phyloP scores from a whole-genome alignment of 64 coral and sea anemone genomes.

The Dendrophyllia cribrosa region DNA sequence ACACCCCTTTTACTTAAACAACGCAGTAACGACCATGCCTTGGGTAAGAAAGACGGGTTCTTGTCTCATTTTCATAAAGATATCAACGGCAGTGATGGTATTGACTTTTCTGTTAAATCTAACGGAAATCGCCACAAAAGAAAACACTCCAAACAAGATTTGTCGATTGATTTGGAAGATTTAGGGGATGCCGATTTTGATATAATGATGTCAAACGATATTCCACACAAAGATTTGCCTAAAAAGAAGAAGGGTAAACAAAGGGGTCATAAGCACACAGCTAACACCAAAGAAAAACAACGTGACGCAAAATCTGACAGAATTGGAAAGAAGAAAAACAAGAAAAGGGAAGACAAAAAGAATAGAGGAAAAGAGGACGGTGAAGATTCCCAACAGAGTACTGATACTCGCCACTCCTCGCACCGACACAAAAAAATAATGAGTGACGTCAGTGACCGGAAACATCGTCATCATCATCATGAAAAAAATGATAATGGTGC shows the following conservation, averaged over 20 bases:
- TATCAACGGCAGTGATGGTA: background rate
- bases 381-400: background rate
- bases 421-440: constrained; percentile 39
- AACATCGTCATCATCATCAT: constrained; percentile 25
- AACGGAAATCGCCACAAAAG: constrained; percentile 10
- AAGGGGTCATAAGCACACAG: constrained; percentile 18
- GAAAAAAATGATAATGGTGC: constrained; percentile 20
- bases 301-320: constrained; percentile 11
- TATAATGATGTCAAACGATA: constrained; percentile 94
- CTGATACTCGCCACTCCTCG: background rate
- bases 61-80: constrained; percentile 26
- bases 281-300: constrained; percentile 48
- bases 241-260: constrained; percentile 30
- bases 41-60: background rate
- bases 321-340: constrained; percentile 7
- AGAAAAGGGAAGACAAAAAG: background rate
- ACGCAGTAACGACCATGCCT: background rate
- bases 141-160: constrained; percentile 38
- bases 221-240: constrained; percentile 68
- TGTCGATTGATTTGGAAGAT: constrained; percentile 70
- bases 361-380: constrained; percentile 1
- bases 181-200: constrained; percentile 96
- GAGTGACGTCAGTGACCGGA: background rate
- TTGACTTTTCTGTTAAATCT: constrained; percentile 55
- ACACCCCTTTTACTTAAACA: background rate